These are phyloP conservation scores for Chymomyza amoena DNA, from an alignment of 2,888 invertebrate species.

Conservation along the genomic window DNA sequence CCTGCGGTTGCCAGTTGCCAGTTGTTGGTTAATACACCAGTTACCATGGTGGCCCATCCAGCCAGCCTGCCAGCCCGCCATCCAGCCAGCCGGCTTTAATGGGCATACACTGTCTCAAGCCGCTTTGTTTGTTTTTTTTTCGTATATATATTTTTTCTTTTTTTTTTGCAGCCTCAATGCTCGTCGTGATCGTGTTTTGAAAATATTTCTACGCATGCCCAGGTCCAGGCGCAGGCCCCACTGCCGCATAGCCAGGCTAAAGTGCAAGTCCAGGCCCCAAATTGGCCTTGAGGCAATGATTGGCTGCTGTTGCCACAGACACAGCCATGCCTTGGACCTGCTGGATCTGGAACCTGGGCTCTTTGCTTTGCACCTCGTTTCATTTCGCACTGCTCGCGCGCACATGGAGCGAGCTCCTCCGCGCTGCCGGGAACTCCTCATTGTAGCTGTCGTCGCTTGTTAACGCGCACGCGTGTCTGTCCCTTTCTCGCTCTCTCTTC, in stretches of 20 bases:
- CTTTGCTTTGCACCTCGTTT: conserved; percentile 34
- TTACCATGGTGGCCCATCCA: not conserved
- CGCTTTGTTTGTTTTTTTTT: not conserved
- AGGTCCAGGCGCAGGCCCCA: not conserved
- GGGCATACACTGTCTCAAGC: not conserved
- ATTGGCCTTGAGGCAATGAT: conserved; percentile 73
- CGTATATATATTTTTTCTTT: not conserved
- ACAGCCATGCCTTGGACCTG: not conserved
- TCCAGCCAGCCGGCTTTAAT: not conserved
- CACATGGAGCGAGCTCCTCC: not conserved
- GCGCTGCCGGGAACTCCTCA: not conserved
- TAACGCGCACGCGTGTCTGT: conserved; percentile 10
- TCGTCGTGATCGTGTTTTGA: conserved; percentile 57
- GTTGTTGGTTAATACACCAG: not conserved
- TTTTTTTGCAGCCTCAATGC: conserved; percentile 3
- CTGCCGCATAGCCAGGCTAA: not conserved
- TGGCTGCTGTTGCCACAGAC: conserved; percentile 48
- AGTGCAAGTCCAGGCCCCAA: conserved; percentile 44
- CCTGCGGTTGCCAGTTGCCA: conserved; percentile 13
- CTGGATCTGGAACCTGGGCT: not conserved
- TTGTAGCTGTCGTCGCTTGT: conserved; percentile 27
- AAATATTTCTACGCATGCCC: conserved; percentile 59
- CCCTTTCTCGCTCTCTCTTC: conserved; percentile 12
- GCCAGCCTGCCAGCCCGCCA: too few species aligned
- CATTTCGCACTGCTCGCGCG: conserved; percentile 11